phyloP scores from a whole-genome alignment of 1,140 invertebrate species.

The Eumeta japonica region DNA sequence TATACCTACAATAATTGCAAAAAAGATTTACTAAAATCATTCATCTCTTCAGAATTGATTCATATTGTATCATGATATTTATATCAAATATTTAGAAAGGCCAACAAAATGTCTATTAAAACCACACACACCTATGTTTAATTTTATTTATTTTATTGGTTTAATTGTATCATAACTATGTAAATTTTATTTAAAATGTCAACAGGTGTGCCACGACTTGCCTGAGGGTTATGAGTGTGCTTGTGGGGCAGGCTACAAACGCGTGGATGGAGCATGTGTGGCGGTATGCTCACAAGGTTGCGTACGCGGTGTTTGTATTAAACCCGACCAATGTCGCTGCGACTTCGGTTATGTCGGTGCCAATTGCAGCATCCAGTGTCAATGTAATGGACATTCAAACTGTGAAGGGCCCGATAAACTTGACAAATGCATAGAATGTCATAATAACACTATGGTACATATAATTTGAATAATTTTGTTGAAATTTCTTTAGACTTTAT shows the following conservation, averaged over 20 bases:
- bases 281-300: slow-evolving; percentile 89
- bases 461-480: too few relatives aligned
- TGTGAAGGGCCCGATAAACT: slow-evolving; percentile 84
- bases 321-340: slow-evolving; percentile 84
- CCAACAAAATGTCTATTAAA: too few relatives aligned
- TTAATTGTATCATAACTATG: slow-evolving; percentile 1
- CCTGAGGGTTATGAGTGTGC: slow-evolving; percentile 77
- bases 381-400: slow-evolving; percentile 92
- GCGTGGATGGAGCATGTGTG: slow-evolving; percentile 63
- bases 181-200: not conserved
- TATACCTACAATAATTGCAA: too few relatives aligned
- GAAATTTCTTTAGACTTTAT: too few relatives aligned
- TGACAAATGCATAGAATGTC: slow-evolving; percentile 79
- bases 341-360: slow-evolving; percentile 93
- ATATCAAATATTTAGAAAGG: too few relatives aligned
- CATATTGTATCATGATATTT: too few relatives aligned
- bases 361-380: slow-evolving; percentile 90
- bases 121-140: too few relatives aligned
- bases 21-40: too few relatives aligned
- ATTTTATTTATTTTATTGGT: not conserved
- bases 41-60: too few relatives aligned
- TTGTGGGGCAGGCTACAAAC: slow-evolving; percentile 80
- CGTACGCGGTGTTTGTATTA: slow-evolving; percentile 80
- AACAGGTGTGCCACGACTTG: slow-evolving; percentile 68
- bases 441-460: slow-evolving; percentile 85